Percentiles rank a stretch among this genome's conserved stretches.
These are phyloP conservation scores for Escarpia spicata DNA, from an alignment of 2,888 invertebrate genomes.

Conservation along the genomic window DNA sequence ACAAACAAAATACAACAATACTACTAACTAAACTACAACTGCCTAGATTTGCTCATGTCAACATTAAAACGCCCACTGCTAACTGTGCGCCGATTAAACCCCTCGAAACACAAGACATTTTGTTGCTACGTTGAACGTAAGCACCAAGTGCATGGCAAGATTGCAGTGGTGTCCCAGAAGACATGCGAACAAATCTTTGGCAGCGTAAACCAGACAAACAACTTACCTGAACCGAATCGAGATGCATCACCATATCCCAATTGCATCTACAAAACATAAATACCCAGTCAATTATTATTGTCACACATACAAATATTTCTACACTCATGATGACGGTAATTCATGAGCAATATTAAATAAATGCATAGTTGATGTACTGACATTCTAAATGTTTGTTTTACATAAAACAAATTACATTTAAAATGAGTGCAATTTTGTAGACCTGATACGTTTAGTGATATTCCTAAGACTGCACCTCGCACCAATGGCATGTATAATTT, in stretches of 20 bases:
- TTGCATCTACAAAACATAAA: background rate
- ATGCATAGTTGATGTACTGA: too few relatives aligned
- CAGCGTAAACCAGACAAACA: background rate
- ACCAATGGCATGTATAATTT: too few relatives aligned
- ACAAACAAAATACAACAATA: background rate
- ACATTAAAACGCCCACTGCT: background rate
- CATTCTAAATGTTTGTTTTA: too few relatives aligned
- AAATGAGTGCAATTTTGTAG: too few relatives aligned
- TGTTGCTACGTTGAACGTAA: background rate
- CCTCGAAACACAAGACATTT: background rate
- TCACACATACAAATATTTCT: too few relatives aligned
- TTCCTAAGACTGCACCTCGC: too few relatives aligned
- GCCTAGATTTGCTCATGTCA: background rate
- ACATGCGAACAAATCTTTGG: background rate
- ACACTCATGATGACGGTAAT: too few relatives aligned
- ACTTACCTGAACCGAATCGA: background rate
- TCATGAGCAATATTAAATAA: too few relatives aligned
- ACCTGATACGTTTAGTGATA: too few relatives aligned
- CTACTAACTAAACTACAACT: background rate
- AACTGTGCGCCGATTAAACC: background rate
- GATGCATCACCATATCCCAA: slow-evolving; percentile 3
- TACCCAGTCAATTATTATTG: background rate
- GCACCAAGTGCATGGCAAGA: background rate
- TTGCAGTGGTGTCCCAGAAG: background rate
- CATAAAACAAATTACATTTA: too few relatives aligned